Evolutionary conservation across 2,888 invertebrate species (phyloP).

Genomic region (Rhabditoides inermis): DNA sequence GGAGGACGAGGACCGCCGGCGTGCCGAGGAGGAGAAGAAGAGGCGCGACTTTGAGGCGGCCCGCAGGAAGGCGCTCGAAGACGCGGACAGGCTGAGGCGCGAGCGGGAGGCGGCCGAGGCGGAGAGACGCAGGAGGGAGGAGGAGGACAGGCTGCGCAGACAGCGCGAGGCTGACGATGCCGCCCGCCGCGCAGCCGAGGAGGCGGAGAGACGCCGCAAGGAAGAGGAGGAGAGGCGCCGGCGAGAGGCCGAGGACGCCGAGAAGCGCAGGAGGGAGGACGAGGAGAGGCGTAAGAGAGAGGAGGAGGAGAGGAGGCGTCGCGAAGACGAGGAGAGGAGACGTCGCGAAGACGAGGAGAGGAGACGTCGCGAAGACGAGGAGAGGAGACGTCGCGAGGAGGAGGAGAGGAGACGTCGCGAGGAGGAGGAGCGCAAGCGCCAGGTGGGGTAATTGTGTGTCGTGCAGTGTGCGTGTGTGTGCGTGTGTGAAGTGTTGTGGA

Average conservation of each 20-base stretch:
- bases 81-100: conserved; percentile 46
- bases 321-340: conserved; percentile 8
- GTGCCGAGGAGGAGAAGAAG: conserved; percentile 49
- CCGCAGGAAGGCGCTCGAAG: conserved; percentile 49
- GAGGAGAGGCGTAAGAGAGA: conserved; percentile 23
- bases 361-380: conserved; percentile 10
- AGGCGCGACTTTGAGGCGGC: conserved; percentile 51
- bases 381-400: conserved; percentile 19
- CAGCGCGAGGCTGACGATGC: conserved; percentile 39
- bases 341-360: conserved; percentile 17
- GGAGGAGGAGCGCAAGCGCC: conserved; percentile 6
- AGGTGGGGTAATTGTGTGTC: conserved; percentile 2
- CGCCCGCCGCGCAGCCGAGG: conserved; percentile 39
- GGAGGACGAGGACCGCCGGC: conserved; percentile 51
- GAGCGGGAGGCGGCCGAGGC: conserved; percentile 51
- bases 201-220: conserved; percentile 40
- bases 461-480: too few relatives aligned
- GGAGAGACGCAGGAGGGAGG: conserved; percentile 37
- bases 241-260: conserved; percentile 22
- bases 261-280: conserved; percentile 15
- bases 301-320: conserved; percentile 15
- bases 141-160: conserved; percentile 40
- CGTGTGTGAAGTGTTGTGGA: conserved; percentile 2
- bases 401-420: conserved; percentile 14
- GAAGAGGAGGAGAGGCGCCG: conserved; percentile 37